These are phyloP conservation scores for Cygnus olor DNA, from an alignment of 2,797 vertebrate species.

Conservation along the genomic window DNA sequence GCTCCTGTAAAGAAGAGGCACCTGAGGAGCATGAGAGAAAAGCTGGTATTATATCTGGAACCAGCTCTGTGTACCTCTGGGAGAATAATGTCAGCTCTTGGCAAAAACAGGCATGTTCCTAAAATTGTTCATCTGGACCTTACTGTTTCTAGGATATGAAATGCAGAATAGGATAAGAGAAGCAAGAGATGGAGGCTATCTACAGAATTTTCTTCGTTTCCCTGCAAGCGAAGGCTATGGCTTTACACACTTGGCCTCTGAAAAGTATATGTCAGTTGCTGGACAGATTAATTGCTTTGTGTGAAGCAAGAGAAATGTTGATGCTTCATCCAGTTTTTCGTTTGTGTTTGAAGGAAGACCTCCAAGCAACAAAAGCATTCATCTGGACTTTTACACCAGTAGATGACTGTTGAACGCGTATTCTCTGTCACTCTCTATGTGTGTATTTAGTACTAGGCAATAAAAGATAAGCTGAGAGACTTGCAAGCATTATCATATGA, in stretches of 20 bases:
- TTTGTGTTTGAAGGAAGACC: not conserved
- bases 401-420: not conserved
- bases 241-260: not conserved
- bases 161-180: not conserved
- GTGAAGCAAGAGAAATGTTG: not conserved
- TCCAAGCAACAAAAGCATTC: not conserved
- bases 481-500: not conserved
- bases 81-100: not conserved
- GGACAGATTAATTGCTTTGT: not conserved
- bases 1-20: not conserved
- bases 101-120: not conserved
- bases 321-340: not conserved
- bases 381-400: not conserved
- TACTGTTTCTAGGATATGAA: not conserved
- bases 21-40: not conserved
- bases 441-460: not conserved
- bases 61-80: not conserved
- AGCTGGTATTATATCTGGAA: not conserved
- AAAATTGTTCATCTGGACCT: not conserved
- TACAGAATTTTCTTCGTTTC: not conserved
- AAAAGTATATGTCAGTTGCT: fast-evolving
- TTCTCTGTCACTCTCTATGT: not conserved
- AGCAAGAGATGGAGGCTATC: not conserved
- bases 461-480: not conserved
- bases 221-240: not conserved